phyloP scores from a whole-genome alignment of 1,140 invertebrate species.

The Cotesia glomerata region DNA sequence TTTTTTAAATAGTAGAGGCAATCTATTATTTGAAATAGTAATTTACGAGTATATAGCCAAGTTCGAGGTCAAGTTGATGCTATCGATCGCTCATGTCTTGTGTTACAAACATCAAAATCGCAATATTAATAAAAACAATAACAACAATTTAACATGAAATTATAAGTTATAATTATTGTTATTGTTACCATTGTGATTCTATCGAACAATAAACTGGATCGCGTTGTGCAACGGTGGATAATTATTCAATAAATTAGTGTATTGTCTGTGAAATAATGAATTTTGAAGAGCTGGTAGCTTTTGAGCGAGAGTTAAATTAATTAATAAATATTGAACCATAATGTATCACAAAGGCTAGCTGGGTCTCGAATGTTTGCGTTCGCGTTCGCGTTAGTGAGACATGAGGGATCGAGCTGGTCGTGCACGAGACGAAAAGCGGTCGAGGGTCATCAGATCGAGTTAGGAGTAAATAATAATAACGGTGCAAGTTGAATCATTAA shows the following conservation, averaged over 20 bases:
- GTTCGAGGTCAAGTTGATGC: constrained; percentile 18
- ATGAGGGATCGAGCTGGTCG: constrained; percentile 13
- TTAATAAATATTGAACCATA: too few relatives aligned
- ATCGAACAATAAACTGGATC: too few relatives aligned
- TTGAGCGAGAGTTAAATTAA: neutral
- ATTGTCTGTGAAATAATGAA: too few relatives aligned
- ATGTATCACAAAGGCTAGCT: neutral
- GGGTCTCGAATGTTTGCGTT: neutral
- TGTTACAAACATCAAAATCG: neutral
- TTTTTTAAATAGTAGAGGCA: constrained; percentile 1
- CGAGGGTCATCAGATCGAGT: constrained; percentile 1
- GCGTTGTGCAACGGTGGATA: neutral
- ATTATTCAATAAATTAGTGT: too few relatives aligned
- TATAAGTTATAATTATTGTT: too few relatives aligned
- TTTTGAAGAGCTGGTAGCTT: neutral
- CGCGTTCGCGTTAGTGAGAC: neutral
- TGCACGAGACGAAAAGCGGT: constrained; percentile 3
- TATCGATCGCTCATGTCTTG: constrained; percentile 25
- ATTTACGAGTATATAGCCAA: neutral
- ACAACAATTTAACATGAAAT: too few relatives aligned
- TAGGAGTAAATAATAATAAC: too few relatives aligned
- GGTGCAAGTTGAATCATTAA: too few relatives aligned
- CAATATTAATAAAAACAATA: neutral
- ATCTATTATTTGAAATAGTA: constrained; percentile 20
- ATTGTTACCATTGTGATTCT: too few relatives aligned